These are phyloP conservation scores for Pedicia rivosa DNA, from an alignment of 2,888 invertebrate species.

Conservation along the genomic window DNA sequence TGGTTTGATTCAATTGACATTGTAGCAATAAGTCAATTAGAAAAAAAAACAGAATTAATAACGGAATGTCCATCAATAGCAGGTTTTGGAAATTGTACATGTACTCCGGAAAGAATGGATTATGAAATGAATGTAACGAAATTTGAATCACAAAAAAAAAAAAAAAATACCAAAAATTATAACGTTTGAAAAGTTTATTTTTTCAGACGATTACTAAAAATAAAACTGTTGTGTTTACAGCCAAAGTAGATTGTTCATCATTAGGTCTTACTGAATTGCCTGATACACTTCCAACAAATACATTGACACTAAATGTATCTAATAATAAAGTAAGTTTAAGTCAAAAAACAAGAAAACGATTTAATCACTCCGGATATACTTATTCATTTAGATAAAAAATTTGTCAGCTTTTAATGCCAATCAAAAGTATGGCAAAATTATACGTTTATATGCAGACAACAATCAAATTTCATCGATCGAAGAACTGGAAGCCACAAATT, in stretches of 20 bases:
- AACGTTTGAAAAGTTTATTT: not conserved
- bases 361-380: conserved; percentile 1
- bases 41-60: conserved; percentile 38
- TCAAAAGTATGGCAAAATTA: conserved; percentile 51
- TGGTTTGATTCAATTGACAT: conserved; percentile 63
- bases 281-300: conserved; percentile 53
- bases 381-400: conserved; percentile 46
- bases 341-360: not conserved
- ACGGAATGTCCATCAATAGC: conserved; percentile 28
- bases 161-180: conserved; percentile 2
- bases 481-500: conserved; percentile 64
- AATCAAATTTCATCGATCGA: conserved; percentile 65
- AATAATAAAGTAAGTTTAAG: conserved; percentile 50
- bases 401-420: conserved; percentile 50
- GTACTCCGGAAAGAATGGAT: conserved; percentile 23
- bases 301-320: conserved; percentile 58
- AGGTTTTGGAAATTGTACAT: conserved; percentile 26
- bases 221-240: conserved; percentile 33
- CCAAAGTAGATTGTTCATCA: conserved; percentile 60
- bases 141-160: conserved; percentile 9
- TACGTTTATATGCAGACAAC: conserved; percentile 57
- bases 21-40: conserved; percentile 51
- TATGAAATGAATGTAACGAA: conserved; percentile 7
- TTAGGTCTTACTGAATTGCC: conserved; percentile 51
- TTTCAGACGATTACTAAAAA: no score